Evolutionary conservation across 23 tunicate species (phyloP).

Genomic region (Aplidium turbinatum): DNA sequence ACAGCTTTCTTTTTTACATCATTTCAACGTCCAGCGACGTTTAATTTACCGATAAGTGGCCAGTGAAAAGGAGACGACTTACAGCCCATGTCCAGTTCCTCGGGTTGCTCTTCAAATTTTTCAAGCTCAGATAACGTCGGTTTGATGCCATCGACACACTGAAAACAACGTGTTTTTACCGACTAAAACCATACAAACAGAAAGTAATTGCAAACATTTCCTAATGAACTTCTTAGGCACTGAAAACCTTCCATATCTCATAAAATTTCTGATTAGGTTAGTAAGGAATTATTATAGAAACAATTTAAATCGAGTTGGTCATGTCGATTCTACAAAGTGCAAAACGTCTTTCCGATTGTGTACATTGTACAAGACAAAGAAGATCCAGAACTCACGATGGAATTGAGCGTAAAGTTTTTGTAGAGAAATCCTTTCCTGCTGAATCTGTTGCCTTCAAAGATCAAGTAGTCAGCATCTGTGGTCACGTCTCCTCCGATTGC

Average conservation of each 20-base stretch:
- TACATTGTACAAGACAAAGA: not conserved
- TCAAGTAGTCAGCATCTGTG: conserved; percentile 78
- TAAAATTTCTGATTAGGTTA: too few relatives aligned
- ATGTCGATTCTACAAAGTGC: too few relatives aligned
- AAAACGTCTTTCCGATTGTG: too few relatives aligned
- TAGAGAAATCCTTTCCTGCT: conserved; percentile 81
- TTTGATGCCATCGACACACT: conserved; percentile 95
- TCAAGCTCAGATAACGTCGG: conserved; percentile 96
- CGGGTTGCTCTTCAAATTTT: conserved; percentile 96
- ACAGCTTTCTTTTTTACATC: too few relatives aligned
- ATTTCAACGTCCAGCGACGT: too few relatives aligned
- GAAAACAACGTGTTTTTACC: conserved; percentile 1
- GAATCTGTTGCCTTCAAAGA: conserved; percentile 84
- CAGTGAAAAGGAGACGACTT: too few relatives aligned
- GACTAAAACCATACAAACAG: too few relatives aligned
- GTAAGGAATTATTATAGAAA: too few relatives aligned
- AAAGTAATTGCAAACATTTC: not conserved
- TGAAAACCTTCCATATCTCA: too few relatives aligned
- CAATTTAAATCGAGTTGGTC: too few relatives aligned
- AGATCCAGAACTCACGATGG: conserved; percentile 44
- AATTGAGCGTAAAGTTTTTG: conserved; percentile 84
- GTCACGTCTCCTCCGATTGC: conserved; percentile 43
- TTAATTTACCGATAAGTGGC: too few relatives aligned
- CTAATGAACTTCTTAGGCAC: not conserved
- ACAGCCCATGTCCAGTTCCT: conserved; percentile 88